These are phyloP conservation scores for Anoplolepis gracilipes DNA, from an alignment of 1,140 invertebrate genomes.

Conservation along the genomic window DNA sequence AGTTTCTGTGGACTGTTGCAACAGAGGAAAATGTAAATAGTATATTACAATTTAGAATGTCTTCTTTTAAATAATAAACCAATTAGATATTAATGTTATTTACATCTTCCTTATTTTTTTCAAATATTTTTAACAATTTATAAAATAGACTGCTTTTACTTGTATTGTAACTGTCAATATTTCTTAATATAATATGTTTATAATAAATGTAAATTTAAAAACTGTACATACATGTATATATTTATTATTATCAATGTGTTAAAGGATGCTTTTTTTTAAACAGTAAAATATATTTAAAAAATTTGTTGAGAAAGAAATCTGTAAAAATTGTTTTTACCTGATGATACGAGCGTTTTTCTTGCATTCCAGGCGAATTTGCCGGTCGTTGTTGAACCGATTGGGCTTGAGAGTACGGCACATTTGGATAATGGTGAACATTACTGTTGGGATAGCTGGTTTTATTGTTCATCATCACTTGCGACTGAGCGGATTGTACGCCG, in stretches of 20 bases:
- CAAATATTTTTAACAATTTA: neutral
- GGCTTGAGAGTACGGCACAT: constrained; percentile 84
- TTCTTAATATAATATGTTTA: no score
- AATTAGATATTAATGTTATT: neutral
- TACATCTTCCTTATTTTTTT: neutral
- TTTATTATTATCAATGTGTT: no score
- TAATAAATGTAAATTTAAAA: neutral
- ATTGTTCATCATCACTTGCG: constrained; percentile 85
- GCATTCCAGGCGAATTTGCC: constrained; percentile 84
- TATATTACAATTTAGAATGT: neutral
- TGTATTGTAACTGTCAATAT: neutral
- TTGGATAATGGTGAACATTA: constrained; percentile 85
- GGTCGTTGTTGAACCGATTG: constrained; percentile 84
- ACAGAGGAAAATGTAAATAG: constrained; percentile 3
- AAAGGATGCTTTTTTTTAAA: neutral
- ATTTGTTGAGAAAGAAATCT: neutral
- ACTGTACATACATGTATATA: no score
- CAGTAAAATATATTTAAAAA: neutral
- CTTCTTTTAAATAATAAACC: neutral
- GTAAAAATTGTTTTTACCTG: constrained; percentile 75
- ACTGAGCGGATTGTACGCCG: constrained; percentile 82
- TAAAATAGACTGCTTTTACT: neutral
- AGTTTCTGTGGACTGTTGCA: constrained; percentile 79
- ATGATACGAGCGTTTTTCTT: constrained; percentile 84
- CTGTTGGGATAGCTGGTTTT: constrained; percentile 83